phyloP scores from a whole-genome alignment of 2,113 vertebrate genomes.

The Neoarius graeffei region DNA sequence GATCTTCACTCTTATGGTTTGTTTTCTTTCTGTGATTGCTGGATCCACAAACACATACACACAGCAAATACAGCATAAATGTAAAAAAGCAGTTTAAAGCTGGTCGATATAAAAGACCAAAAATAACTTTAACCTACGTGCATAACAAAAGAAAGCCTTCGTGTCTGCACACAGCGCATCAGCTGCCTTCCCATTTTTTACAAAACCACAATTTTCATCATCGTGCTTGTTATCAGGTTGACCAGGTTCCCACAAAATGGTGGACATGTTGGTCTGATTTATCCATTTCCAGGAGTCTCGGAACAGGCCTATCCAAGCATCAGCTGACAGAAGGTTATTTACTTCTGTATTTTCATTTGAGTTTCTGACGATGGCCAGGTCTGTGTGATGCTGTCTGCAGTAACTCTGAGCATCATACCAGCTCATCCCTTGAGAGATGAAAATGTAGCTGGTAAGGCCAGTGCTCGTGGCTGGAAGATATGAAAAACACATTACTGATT shows the following conservation, averaged over 20 bases:
- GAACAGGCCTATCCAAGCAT: conserved; percentile 13
- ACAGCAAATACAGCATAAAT: not conserved
- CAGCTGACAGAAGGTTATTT: no score
- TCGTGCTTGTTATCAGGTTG: not conserved
- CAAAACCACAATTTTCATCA: not conserved
- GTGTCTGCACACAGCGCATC: not conserved
- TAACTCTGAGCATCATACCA: conserved; percentile 23
- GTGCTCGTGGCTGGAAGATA: conserved; percentile 12
- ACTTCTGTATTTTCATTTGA: not conserved
- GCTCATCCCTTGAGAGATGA: not conserved
- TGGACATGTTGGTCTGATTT: not conserved
- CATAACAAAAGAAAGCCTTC: conserved; percentile 27
- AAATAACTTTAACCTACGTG: not conserved
- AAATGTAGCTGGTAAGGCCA: not conserved
- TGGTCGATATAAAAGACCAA: not conserved
- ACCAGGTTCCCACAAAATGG: not conserved
- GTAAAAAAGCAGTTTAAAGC: not conserved
- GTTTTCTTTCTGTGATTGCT: not conserved
- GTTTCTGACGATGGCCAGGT: not conserved
- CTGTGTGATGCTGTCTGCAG: conserved; percentile 28
- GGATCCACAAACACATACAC: not conserved
- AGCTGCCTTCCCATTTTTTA: not conserved
- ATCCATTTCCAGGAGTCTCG: conserved; percentile 42
- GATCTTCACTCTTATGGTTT: conserved; percentile 6
- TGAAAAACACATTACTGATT: not conserved